Evolutionary conservation across 2,797 vertebrate species (phyloP), one percentile per base, ranked within the genome.

Genomic region (Cossypha dichroa): DNA sequence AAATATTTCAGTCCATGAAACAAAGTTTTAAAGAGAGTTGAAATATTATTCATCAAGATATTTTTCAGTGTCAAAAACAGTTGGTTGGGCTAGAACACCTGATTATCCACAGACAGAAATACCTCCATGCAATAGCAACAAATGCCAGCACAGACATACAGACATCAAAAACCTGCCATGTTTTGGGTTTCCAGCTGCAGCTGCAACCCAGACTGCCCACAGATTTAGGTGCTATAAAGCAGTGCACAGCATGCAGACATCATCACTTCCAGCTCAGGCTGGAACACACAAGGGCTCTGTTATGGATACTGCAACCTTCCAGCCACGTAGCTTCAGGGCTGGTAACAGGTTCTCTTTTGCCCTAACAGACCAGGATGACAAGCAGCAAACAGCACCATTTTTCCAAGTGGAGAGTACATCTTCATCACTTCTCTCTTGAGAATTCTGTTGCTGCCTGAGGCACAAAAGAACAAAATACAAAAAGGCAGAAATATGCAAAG

Each of bases 361-460:
- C 52, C 63, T 49, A 62, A 63, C 19, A 69, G 29, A 59, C 26
- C 20, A 26, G 52, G 45, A 29, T 41, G 54, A 74, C 72, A 77
- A 7, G 75, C 59, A 88, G 67, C 56, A 87, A 94, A 94, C n/a
- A 43, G 74, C 4, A 3, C 3, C 2, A 0, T 52, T 88, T 86
- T 66, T 63, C 54, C 52, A 85, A 83, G 43, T 62, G 5, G 0
- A 66, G 43, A 70, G 18, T 11, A 60, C 5, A 1, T 55, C 79
- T 90, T 74, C 68, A 70, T 69, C 38, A 16, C 38, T 15, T 15
- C 43, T 81, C 63, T 75, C 85, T 20, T 22, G 36, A 92, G 64
- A 88, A 77, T 90, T 70, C 64, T 56, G 20, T 38, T 66, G 19
- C 36, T 80, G 82, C 79, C 85, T 34, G 31, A 90, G 88, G 72